Percentiles rank a stretch among this genome's conserved stretches.
phyloP scores from a whole-genome alignment of 2,888 invertebrate genomes.

The Nephrotoma flavescens region DNA sequence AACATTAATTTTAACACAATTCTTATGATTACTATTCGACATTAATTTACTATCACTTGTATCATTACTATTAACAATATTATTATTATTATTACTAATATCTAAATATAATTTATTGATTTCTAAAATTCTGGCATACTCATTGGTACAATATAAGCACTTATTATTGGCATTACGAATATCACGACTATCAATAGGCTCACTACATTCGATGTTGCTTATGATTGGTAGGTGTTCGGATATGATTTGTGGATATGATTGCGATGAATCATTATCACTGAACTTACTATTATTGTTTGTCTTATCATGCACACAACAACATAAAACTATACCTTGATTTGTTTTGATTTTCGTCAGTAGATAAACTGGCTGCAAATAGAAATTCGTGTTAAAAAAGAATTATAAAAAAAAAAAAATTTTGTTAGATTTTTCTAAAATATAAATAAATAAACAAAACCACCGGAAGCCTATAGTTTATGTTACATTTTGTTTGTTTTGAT shows the following conservation, averaged over 20 bases:
- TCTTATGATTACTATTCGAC: background rate
- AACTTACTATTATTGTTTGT: background rate
- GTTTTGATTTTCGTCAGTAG: slow-evolving; percentile 52
- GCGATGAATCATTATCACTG: background rate
- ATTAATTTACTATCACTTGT: background rate
- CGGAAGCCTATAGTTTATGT: background rate
- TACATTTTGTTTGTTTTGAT: background rate
- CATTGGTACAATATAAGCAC: slow-evolving; percentile 18
- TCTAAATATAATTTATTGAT: slow-evolving; percentile 14
- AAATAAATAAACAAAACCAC: slow-evolving; percentile 12
- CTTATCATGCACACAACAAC: slow-evolving; percentile 38
- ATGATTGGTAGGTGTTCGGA: slow-evolving; percentile 25
- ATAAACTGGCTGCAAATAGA: slow-evolving; percentile 57
- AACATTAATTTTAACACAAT: slow-evolving; percentile 33
- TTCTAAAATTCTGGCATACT: slow-evolving; percentile 18
- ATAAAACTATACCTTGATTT: slow-evolving; percentile 62
- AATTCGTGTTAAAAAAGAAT: background rate
- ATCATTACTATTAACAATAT: slow-evolving; percentile 1
- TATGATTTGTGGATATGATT: slow-evolving; percentile 21
- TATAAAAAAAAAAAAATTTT: background rate
- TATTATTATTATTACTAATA: background rate
- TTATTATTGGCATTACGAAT: slow-evolving; percentile 8
- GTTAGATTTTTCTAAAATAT: slow-evolving; percentile 3
- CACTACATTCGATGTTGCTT: slow-evolving; percentile 22
- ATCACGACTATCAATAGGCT: slow-evolving; percentile 11